These are phyloP conservation scores for Phylloscopus whistleri DNA, from an alignment of 2,113 vertebrate genomes.

Conservation along the genomic window DNA sequence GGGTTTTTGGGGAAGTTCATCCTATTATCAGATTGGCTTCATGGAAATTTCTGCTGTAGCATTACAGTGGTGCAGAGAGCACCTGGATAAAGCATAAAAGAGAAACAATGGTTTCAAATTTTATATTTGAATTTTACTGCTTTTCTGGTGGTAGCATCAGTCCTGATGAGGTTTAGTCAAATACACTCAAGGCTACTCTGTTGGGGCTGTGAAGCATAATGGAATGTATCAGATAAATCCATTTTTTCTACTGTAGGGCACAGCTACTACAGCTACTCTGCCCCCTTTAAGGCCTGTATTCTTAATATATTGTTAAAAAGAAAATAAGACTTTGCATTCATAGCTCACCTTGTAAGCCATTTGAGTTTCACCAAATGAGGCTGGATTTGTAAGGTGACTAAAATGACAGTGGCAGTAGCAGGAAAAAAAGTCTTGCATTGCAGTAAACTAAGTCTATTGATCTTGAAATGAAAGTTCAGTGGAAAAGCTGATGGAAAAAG, in stretches of 20 bases:
- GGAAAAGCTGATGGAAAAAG: conserved; percentile 43
- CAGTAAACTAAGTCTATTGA: conserved; percentile 7
- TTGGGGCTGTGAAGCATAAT: background rate
- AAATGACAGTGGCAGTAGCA: background rate
- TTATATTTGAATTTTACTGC: background rate
- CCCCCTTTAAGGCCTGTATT: background rate
- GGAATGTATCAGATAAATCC: background rate
- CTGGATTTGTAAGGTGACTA: background rate
- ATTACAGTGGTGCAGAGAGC: background rate
- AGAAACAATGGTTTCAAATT: background rate
- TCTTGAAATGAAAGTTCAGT: conserved; percentile 35
- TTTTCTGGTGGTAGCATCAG: background rate
- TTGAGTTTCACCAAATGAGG: background rate
- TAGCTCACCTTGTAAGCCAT: background rate
- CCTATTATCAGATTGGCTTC: background rate
- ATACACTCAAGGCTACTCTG: background rate
- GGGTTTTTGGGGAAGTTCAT: background rate
- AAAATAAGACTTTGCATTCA: background rate
- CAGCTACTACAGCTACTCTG: background rate
- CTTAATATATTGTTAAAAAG: background rate
- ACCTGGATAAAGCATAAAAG: background rate
- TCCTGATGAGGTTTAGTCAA: background rate
- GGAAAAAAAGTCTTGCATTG: background rate
- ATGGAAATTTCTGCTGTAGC: background rate
- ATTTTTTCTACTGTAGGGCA: background rate